Base-by-base conservation (phyloP, 2,797 vertebrate species). In the Schizothorax lantsangensis region DNA sequence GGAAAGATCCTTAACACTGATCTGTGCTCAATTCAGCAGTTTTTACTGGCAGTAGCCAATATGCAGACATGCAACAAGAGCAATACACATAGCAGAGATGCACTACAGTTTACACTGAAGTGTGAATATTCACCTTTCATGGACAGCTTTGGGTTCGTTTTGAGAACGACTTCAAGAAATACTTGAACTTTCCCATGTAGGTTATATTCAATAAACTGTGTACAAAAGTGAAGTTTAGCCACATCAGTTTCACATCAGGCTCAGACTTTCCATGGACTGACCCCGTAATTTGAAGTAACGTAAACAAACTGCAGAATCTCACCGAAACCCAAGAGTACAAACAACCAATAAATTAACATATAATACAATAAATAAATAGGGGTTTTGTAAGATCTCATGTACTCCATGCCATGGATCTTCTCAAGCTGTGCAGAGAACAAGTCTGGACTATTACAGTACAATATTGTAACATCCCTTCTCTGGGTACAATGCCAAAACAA, bases 221-320 rank as follows among this genome's bases (percentile, higher is more conserved):
- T 33, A 30, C 5, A 49, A 49, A 49, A 36, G 8, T 14, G n/a
- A 83, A 59, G 54, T 62, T 79, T 43, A 43, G 36, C n/a, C 2
- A 10, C 17, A 5, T 62, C 38, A 3, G 38, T 83, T 73, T 59
- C 81, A 83, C 81, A 59, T 59, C 38, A 21, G 10, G 49, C 52
- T 73, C 21, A 2, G n/a, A 33, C 49, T 73, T 83, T 57, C 43
- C 45, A 23, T 6, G 26, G 19, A 38, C 47, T 49, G 14, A 81
- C 7, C 79, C 17, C 33, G 2, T 23, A 54, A 14, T 49, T 54
- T 19, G 7, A 57, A 26, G 49, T 6, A 11, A 21, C 4, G 5
- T 19, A 82, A 68, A 2, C 66, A 82, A 26, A 71, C 14, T 62
- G 54, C 23, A 15, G 14, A 71, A 71, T 71, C 64, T 81, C 30